Evolutionary conservation across 1,140 invertebrate species (phyloP).

Genomic region (Drosophila jambulina): DNA sequence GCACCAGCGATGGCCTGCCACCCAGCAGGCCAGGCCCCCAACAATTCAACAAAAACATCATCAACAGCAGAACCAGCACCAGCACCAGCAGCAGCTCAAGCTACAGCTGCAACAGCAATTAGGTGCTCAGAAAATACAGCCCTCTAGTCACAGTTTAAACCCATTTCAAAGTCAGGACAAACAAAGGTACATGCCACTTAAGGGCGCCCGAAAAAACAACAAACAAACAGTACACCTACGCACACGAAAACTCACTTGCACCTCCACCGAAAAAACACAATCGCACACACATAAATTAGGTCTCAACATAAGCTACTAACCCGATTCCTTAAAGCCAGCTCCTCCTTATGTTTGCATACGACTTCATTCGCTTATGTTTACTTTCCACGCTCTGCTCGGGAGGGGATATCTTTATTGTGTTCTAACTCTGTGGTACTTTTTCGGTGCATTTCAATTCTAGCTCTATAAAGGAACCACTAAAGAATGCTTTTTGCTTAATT

Average conservation of each 20-base stretch:
- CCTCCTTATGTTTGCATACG: not conserved
- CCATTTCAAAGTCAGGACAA: constrained; percentile 76
- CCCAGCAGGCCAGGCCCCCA: constrained; percentile 33
- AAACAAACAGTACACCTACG: constrained; percentile 18
- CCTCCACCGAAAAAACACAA: constrained; percentile 19
- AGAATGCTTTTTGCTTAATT: not conserved
- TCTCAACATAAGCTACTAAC: constrained; percentile 26
- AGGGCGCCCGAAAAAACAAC: constrained; percentile 17
- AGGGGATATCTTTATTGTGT: not conserved
- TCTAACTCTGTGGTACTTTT: not conserved
- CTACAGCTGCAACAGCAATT: constrained; percentile 69
- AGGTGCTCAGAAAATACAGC: constrained; percentile 72
- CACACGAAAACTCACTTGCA: constrained; percentile 21
- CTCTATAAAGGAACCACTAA: not conserved
- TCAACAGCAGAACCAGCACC: constrained; percentile 28
- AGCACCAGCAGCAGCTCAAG: constrained; percentile 58
- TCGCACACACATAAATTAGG: constrained; percentile 8
- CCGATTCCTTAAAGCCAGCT: not conserved
- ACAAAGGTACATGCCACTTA: constrained; percentile 74
- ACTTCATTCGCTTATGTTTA: constrained; percentile 4
- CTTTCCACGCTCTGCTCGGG: not conserved
- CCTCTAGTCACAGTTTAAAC: constrained; percentile 83
- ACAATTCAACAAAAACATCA: constrained; percentile 39
- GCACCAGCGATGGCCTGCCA: constrained; percentile 47
- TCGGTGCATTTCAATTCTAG: not conserved